phyloP scores from a whole-genome alignment of 64 coral and sea anemone genomes.

The Pachyseris speciosa region DNA sequence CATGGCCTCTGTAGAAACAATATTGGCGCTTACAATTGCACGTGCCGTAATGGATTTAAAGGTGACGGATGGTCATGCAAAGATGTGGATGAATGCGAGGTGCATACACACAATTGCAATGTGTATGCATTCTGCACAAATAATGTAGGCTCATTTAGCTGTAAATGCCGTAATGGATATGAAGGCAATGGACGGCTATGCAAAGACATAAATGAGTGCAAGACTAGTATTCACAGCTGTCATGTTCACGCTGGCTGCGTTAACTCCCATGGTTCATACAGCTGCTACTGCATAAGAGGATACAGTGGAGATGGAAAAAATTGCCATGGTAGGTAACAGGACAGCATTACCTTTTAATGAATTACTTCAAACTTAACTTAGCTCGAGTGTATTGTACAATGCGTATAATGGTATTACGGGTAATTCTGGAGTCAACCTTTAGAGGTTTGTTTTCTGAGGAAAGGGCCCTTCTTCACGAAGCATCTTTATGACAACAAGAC shows the following conservation, averaged over 20 bases:
- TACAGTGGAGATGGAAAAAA: constrained; percentile 42
- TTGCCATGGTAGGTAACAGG: constrained; percentile 11
- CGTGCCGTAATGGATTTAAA: constrained; percentile 32
- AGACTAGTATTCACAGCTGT: constrained; percentile 27
- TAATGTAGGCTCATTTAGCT: constrained; percentile 37
- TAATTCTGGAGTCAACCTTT: no score
- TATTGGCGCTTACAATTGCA: constrained; percentile 37
- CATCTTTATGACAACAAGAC: no score
- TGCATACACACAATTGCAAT: constrained; percentile 6
- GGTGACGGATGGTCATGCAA: constrained; percentile 20
- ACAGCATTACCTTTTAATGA: not conserved
- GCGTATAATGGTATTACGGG: no score
- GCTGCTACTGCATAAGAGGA: constrained; percentile 39
- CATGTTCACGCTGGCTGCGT: not conserved
- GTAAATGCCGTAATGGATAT: constrained; percentile 46
- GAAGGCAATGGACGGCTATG: constrained; percentile 52
- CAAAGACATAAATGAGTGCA: constrained; percentile 57
- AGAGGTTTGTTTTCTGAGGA: not conserved
- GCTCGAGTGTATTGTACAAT: no score
- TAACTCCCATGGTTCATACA: constrained; percentile 42
- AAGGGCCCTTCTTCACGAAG: no score
- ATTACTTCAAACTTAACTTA: not conserved
- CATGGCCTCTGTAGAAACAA: constrained; percentile 30
- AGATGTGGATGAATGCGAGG: constrained; percentile 62
- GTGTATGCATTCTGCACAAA: constrained; percentile 54